Conservation (phyloP, 2,797 vertebrate genomes). For the Calcarius lapponicus region DNA sequence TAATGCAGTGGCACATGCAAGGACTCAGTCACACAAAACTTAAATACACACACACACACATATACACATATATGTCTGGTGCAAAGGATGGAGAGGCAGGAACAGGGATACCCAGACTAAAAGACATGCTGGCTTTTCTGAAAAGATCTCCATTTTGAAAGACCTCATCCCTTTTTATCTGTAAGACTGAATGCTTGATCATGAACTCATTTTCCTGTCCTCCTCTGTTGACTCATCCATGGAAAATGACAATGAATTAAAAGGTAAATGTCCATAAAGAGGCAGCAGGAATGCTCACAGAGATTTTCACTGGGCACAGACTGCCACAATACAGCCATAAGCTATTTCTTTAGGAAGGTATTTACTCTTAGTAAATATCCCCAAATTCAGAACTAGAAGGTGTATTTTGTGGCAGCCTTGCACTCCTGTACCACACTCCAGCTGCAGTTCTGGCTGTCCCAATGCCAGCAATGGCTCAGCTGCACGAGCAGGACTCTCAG, state of each 20-base stretch:
- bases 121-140: background rate
- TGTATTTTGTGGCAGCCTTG: background rate
- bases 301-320: background rate
- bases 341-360: background rate
- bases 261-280: background rate
- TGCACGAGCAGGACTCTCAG: background rate
- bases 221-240: background rate
- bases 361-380: background rate
- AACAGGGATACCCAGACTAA: background rate
- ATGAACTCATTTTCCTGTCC: background rate
- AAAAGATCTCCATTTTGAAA: background rate
- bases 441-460: background rate
- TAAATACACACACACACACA: background rate
- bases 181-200: background rate
- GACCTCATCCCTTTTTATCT: background rate
- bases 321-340: background rate
- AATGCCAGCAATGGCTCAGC: background rate
- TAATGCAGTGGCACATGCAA: background rate
- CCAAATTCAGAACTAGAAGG: background rate
- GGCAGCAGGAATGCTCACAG: background rate
- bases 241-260: background rate
- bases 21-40: background rate
- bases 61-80: rapidly evolving
- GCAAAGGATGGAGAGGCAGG: background rate
- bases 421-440: background rate